Evolutionary conservation across 2,797 vertebrate genomes (phyloP).

Genomic region (Lates japonicus): DNA sequence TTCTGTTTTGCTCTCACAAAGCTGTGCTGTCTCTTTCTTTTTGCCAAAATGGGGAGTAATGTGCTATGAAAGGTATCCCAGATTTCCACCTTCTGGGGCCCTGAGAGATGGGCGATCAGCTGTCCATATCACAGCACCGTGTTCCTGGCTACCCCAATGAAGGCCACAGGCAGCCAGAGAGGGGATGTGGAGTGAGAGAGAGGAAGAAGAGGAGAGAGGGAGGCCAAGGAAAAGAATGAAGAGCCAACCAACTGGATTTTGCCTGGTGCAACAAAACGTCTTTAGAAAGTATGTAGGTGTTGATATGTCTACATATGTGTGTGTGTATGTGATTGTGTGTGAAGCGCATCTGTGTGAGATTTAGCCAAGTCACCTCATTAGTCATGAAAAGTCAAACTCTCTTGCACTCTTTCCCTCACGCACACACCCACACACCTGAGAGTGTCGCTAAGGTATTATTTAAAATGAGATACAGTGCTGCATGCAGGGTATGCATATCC

Average conservation of each 20-base stretch:
- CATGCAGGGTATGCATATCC: slow-evolving; percentile 9
- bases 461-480: slow-evolving; percentile 41
- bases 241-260: slow-evolving; percentile 65
- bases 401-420: slow-evolving; percentile 4
- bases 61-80: slow-evolving; percentile 87
- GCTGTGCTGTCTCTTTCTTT: slow-evolving; percentile 60
- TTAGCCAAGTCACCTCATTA: slow-evolving; percentile 33
- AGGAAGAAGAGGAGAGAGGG: slow-evolving; percentile 27
- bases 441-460: slow-evolving; percentile 28
- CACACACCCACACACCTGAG: slow-evolving; percentile 25
- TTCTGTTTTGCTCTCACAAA: slow-evolving; percentile 72
- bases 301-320: neutral
- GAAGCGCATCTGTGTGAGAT: neutral
- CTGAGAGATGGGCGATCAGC: slow-evolving; percentile 85
- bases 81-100: slow-evolving; percentile 86
- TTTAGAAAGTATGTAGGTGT: slow-evolving; percentile 10
- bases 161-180: slow-evolving; percentile 72
- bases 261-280: slow-evolving; percentile 39
- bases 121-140: slow-evolving; percentile 87
- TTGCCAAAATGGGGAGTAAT: slow-evolving; percentile 86
- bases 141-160: slow-evolving; percentile 83
- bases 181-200: slow-evolving; percentile 38
- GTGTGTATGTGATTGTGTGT: neutral
- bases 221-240: slow-evolving; percentile 38
- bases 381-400: slow-evolving; percentile 41